These are phyloP conservation scores for Acromyrmex heyeri DNA, from an alignment of 1,140 invertebrate species.

Conservation along the genomic window DNA sequence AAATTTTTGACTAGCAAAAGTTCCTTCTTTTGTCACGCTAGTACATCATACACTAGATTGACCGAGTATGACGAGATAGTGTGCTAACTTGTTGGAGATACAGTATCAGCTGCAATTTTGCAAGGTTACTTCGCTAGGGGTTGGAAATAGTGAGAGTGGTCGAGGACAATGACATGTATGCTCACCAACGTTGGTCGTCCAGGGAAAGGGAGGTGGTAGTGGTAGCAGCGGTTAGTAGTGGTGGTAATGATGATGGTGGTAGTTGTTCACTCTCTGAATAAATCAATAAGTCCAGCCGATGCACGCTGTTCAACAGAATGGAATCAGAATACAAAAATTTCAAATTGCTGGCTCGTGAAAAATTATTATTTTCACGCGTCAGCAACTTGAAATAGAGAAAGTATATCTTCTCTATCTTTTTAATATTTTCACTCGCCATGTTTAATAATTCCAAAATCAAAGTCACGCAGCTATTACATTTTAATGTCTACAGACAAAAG, in stretches of 20 bases:
- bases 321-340: constrained; percentile 34
- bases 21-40: too few species aligned
- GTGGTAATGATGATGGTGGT: constrained; percentile 28
- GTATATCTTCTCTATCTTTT: neutral
- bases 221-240: constrained; percentile 40
- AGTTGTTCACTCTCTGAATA: constrained; percentile 78
- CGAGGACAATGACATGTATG: constrained; percentile 72
- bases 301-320: constrained; percentile 40
- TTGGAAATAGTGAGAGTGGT: constrained; percentile 71
- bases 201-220: constrained; percentile 40
- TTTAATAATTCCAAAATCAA: neutral
- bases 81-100: constrained; percentile 62
- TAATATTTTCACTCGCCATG: neutral
- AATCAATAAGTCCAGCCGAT: constrained; percentile 80
- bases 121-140: constrained; percentile 53
- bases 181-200: constrained; percentile 36
- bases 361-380: neutral
- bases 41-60: constrained; percentile 28
- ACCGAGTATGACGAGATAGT: constrained; percentile 48
- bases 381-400: too few species aligned
- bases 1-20: neutral
- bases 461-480: neutral
- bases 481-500: neutral
- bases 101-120: constrained; percentile 65
- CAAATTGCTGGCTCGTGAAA: neutral